Evolutionary conservation across 2,888 invertebrate species (phyloP).

Genomic region (Morpho achilles): DNA sequence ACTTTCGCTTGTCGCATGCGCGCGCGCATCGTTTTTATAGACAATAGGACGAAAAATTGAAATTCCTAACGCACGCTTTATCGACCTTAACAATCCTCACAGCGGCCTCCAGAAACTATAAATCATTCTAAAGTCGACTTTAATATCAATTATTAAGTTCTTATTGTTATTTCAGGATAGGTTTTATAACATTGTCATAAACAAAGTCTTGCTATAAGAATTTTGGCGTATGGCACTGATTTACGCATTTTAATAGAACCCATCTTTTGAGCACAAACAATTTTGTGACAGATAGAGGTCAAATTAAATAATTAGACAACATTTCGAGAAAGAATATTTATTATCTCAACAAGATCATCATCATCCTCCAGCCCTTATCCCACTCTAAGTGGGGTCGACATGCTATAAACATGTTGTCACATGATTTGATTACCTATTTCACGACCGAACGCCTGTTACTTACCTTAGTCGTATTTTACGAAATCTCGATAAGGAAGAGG

Average conservation of each 20-base stretch:
- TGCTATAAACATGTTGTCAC: no score
- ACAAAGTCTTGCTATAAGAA: constrained; percentile 18
- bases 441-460: no score
- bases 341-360: no score
- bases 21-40: constrained; percentile 61
- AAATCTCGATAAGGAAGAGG: no score
- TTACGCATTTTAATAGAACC: background rate
- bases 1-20: constrained; percentile 54
- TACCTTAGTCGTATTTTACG: no score
- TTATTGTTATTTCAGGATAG: background rate
- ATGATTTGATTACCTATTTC: no score
- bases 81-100: constrained; percentile 52
- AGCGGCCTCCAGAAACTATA: constrained; percentile 16
- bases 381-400: no score
- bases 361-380: no score
- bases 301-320: no score
- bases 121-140: constrained; percentile 10
- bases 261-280: background rate
- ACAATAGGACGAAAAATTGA: constrained; percentile 55
- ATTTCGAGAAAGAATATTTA: no score
- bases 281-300: no score
- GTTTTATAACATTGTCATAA: constrained; percentile 7
- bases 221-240: constrained; percentile 9
- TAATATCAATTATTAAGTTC: background rate
- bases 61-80: constrained; percentile 52